These are phyloP conservation scores for Lerema accius DNA, from an alignment of 1,140 invertebrate genomes.

Conservation along the genomic window DNA sequence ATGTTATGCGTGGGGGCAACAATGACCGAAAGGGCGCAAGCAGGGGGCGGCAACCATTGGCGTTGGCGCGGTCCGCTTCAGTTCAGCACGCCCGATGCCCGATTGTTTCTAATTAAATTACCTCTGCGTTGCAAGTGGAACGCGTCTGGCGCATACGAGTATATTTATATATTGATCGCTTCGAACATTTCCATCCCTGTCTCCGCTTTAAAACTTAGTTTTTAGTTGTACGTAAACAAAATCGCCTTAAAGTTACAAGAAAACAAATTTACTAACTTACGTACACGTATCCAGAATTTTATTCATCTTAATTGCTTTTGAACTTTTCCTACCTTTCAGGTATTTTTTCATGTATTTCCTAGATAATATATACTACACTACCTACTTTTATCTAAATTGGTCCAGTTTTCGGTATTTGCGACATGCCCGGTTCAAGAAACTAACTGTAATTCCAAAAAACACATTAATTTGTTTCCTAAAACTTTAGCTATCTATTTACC, in stretches of 20 bases:
- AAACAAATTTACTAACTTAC: neutral
- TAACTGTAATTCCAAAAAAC: too few relatives aligned
- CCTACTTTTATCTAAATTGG: too few relatives aligned
- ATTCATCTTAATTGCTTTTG: too few relatives aligned
- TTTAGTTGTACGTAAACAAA: neutral
- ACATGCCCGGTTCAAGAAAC: too few relatives aligned
- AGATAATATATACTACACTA: too few relatives aligned
- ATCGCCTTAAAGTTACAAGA: neutral
- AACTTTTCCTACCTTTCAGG: too few relatives aligned
- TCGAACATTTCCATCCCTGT: neutral
- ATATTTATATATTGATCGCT: neutral
- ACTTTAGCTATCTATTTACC: too few relatives aligned
- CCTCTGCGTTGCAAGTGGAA: constrained; percentile 58
- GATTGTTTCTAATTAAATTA: constrained; percentile 78
- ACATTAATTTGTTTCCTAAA: too few relatives aligned
- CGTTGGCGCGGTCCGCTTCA: constrained; percentile 46
- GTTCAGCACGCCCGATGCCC: constrained; percentile 59
- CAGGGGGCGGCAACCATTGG: constrained; percentile 42
- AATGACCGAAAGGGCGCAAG: constrained; percentile 48
- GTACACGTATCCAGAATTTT: too few relatives aligned
- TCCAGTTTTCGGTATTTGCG: too few relatives aligned
- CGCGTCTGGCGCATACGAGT: constrained; percentile 44
- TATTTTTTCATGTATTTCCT: too few relatives aligned
- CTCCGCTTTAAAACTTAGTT: constrained; percentile 2
- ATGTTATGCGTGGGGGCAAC: constrained; percentile 40